Evolutionary conservation across 37 sponge, comb jelly and placozoan genomes (phyloP).

Genomic region (Spongia lamella): DNA sequence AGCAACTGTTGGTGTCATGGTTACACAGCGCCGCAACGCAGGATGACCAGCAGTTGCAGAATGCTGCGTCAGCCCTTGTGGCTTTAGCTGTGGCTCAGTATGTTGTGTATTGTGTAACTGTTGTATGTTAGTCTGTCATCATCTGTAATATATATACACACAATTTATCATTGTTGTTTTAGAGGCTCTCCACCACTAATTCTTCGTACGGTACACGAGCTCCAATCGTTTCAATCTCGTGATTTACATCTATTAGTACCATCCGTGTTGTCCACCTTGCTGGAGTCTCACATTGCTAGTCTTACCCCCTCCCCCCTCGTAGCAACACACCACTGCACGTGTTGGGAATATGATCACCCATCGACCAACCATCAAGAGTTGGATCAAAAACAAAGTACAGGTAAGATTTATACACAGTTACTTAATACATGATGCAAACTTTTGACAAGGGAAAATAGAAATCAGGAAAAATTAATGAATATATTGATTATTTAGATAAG

Average conservation of each 20-base stretch:
- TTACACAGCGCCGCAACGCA: constrained; percentile 24
- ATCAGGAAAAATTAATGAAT: no score
- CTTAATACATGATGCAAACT: no score
- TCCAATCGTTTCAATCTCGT: constrained; percentile 35
- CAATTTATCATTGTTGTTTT: not conserved
- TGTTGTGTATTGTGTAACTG: constrained; percentile 7
- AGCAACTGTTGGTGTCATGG: constrained; percentile 87
- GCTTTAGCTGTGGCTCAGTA: constrained; percentile 79
- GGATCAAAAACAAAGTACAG: not conserved
- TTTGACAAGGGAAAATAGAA: no score
- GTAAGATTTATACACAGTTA: no score
- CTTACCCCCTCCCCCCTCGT: constrained; percentile 42
- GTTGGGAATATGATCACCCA: constrained; percentile 73
- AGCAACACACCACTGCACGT: constrained; percentile 42
- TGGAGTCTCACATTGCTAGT: constrained; percentile 28
- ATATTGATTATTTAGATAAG: no score
- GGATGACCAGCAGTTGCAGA: constrained; percentile 35
- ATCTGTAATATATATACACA: not conserved
- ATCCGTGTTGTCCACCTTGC: constrained; percentile 41
- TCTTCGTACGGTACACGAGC: constrained; percentile 61
- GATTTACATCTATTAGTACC: constrained; percentile 44
- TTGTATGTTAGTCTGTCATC: not conserved
- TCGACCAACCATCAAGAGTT: constrained; percentile 37
- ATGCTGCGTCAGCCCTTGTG: constrained; percentile 76
- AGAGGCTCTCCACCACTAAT: constrained; percentile 63